phyloP scores from a whole-genome alignment of 1,140 invertebrate genomes.

The Oscheius sp. region DNA sequence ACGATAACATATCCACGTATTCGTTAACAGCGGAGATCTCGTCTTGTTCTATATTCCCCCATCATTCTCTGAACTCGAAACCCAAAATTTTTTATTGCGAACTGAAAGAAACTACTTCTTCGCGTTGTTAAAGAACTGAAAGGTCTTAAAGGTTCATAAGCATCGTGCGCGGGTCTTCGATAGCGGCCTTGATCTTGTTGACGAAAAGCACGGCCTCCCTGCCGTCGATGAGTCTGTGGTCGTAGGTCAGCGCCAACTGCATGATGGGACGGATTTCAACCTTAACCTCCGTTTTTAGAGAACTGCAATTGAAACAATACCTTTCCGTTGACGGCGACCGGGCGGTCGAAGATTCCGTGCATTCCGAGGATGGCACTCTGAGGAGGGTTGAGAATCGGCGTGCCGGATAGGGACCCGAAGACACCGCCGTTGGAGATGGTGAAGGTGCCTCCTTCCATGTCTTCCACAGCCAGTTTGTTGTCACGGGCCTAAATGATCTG shows the following conservation, averaged over 20 bases:
- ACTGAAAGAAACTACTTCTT: too few relatives aligned
- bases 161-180: constrained; percentile 92
- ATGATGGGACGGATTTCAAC: constrained; percentile 98
- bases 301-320: constrained; percentile 63
- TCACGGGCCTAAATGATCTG: constrained; percentile 77
- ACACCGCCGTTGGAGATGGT: constrained; percentile 99
- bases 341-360: constrained; percentile 94
- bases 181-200: constrained; percentile 88
- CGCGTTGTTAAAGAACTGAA: constrained; percentile 15
- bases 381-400: constrained; percentile 99
- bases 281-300: too few relatives aligned
- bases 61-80: too few relatives aligned
- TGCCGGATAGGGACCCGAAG: constrained; percentile 95
- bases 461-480: constrained; percentile 86
- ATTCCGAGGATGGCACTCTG: constrained; percentile 99
- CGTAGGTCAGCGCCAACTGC: constrained; percentile 97
- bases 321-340: constrained; percentile 90
- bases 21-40: too few relatives aligned
- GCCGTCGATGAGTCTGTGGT: constrained; percentile 96
- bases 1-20: too few relatives aligned
- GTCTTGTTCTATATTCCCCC: too few relatives aligned
- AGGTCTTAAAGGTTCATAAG: constrained; percentile 72
- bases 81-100: too few relatives aligned
- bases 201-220: constrained; percentile 97
- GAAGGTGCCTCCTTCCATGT: constrained; percentile 99